phyloP scores from a whole-genome alignment of 1,140 invertebrate species.

The Panulirus ornatus region DNA sequence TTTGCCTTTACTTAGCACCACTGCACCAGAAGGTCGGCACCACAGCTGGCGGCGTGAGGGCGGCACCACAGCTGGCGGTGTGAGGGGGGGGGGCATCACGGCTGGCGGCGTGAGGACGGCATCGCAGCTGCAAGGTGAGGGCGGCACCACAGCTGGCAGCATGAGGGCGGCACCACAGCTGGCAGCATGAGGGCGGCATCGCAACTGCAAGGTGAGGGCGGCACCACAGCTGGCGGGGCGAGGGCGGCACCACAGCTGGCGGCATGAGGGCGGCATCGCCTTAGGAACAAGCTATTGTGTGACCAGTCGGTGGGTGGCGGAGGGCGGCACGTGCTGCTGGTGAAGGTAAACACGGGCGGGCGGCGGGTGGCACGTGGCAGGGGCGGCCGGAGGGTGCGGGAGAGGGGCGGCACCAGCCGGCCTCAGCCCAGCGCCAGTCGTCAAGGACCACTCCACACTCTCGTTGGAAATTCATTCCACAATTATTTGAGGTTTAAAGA shows the following conservation, averaged over 20 bases:
- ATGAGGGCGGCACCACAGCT: too few relatives aligned
- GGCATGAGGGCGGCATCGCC: neutral
- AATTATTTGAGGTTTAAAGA: conserved; percentile 33
- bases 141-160: too few relatives aligned
- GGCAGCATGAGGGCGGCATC: neutral
- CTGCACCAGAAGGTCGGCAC: too few relatives aligned
- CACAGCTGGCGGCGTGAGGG: too few relatives aligned
- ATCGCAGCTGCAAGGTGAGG: too few relatives aligned
- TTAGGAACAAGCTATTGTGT: too few relatives aligned
- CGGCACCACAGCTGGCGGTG: too few relatives aligned
- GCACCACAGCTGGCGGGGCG: too few relatives aligned
- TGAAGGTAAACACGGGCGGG: conserved; percentile 34
- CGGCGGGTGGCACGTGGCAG: conserved; percentile 11
- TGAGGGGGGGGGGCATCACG: too few relatives aligned
- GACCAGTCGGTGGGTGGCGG: conserved; percentile 9
- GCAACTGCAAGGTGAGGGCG: too few relatives aligned
- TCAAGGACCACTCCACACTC: conserved; percentile 22
- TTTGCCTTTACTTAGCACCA: too few relatives aligned
- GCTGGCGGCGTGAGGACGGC: too few relatives aligned
- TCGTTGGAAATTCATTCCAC: conserved; percentile 44
- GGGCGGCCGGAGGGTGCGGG: neutral
- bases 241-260: conserved; percentile 7
- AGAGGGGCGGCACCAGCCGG: neutral
- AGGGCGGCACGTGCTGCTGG: conserved; percentile 27
- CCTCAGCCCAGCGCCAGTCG: neutral